These are phyloP conservation scores for Catharus minimus DNA, from an alignment of 2,113 vertebrate species.

Conservation along the genomic window DNA sequence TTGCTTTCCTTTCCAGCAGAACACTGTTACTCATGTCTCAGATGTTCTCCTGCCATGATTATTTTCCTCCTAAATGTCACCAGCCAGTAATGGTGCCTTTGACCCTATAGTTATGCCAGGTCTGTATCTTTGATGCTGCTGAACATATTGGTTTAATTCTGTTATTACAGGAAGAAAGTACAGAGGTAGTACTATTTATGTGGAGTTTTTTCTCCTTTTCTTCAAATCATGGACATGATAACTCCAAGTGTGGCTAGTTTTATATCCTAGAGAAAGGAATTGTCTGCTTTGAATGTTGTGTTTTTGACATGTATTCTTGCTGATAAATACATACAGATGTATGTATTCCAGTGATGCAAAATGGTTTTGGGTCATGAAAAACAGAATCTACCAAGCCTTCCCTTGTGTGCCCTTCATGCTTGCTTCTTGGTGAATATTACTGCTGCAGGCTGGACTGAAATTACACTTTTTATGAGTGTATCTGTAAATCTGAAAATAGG, in stretches of 20 bases:
- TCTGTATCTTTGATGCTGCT: background rate
- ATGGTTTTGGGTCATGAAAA: background rate
- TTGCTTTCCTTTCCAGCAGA: constrained; percentile 24
- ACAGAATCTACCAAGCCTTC: background rate
- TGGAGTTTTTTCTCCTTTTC: background rate
- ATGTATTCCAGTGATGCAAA: background rate
- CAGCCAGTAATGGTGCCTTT: background rate
- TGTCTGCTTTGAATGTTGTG: background rate
- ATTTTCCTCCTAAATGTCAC: constrained; percentile 17
- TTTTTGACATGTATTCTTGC: background rate
- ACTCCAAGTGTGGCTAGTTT: background rate
- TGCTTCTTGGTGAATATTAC: background rate
- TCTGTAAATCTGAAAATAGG: background rate
- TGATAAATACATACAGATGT: background rate
- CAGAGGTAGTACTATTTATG: background rate
- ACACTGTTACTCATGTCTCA: constrained; percentile 14
- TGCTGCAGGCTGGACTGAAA: background rate
- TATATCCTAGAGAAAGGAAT: background rate
- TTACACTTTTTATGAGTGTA: background rate
- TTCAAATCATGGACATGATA: background rate
- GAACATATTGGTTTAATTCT: background rate
- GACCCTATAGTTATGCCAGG: background rate
- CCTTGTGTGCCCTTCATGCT: background rate
- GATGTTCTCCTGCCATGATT: constrained; percentile 12
- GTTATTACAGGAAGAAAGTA: background rate